Conservation (phyloP, 35 echinoderm and acorn worm genomes). For the Holothuria glaberrima region DNA sequence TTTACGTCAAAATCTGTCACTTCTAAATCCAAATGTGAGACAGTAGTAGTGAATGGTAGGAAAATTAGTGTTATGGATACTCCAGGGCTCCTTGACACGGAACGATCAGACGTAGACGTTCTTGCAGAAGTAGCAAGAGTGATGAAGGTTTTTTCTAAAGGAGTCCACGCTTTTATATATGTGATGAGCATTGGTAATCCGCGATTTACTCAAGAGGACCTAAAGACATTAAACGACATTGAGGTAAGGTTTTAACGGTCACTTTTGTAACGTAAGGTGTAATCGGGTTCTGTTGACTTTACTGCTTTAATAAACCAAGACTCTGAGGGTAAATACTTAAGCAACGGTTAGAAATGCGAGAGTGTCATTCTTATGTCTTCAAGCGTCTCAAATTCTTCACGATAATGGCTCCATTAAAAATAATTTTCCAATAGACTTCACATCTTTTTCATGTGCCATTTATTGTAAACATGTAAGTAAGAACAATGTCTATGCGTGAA, state of each 20-base stretch:
- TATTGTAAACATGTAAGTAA: too few species aligned
- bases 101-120: background rate
- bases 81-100: background rate
- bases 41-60: background rate
- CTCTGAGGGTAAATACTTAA: too few species aligned
- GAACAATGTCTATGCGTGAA: too few species aligned
- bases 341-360: too few species aligned
- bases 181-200: slow-evolving; percentile 20
- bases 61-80: slow-evolving; percentile 33
- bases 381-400: too few species aligned
- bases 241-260: background rate
- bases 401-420: too few species aligned
- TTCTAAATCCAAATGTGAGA: background rate
- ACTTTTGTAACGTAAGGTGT: background rate
- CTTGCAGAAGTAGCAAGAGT: slow-evolving; percentile 9
- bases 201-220: slow-evolving; percentile 29
- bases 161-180: slow-evolving; percentile 26
- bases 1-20: background rate
- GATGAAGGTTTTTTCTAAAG: background rate
- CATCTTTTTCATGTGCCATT: too few species aligned
- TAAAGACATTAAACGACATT: background rate
- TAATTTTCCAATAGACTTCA: too few species aligned
- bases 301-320: too few species aligned
- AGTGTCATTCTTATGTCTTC: too few species aligned
- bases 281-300: background rate